Percentiles rank a stretch among this genome's conserved stretches.
Evolutionary conservation across 2,888 invertebrate genomes (phyloP).

Genomic region (Stenoptilia bipunctidactyla): DNA sequence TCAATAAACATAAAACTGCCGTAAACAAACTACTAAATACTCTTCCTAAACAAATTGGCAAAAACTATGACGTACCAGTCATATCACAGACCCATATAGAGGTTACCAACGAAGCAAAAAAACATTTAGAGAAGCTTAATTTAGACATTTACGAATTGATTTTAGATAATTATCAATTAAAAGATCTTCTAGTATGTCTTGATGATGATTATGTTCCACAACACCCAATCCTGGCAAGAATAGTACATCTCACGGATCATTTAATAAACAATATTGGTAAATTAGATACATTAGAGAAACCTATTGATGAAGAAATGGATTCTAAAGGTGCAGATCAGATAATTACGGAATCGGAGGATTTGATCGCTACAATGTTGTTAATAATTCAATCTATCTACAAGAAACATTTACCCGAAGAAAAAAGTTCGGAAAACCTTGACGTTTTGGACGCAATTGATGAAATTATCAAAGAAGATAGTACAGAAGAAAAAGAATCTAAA

Average conservation of each 20-base stretch:
- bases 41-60: slow-evolving; percentile 36
- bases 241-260: slow-evolving; percentile 32
- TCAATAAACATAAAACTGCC: slow-evolving; percentile 45
- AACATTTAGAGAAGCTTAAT: slow-evolving; percentile 31
- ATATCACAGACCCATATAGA: slow-evolving; percentile 49
- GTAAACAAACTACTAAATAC: slow-evolving; percentile 36
- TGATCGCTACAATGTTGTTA: slow-evolving; percentile 41
- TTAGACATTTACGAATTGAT: slow-evolving; percentile 33
- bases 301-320: slow-evolving; percentile 28
- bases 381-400: slow-evolving; percentile 49
- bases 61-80: slow-evolving; percentile 20
- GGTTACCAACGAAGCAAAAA: slow-evolving; percentile 32
- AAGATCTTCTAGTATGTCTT: slow-evolving; percentile 27
- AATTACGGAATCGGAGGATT: slow-evolving; percentile 40
- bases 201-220: slow-evolving; percentile 22
- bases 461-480: slow-evolving; percentile 35
- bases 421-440: slow-evolving; percentile 30
- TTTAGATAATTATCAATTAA: slow-evolving; percentile 36
- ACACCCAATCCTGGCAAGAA: slow-evolving; percentile 43
- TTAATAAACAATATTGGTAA: slow-evolving; percentile 27
- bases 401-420: slow-evolving; percentile 40
- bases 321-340: slow-evolving; percentile 22
- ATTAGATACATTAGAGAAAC: slow-evolving; percentile 29
- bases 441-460: slow-evolving; percentile 45
- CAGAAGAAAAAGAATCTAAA: slow-evolving; percentile 49